Percentiles rank a stretch among this genome's conserved stretches.
Evolutionary conservation across 1,140 invertebrate species (phyloP).

Genomic region (Pogonomyrmex barbatus): DNA sequence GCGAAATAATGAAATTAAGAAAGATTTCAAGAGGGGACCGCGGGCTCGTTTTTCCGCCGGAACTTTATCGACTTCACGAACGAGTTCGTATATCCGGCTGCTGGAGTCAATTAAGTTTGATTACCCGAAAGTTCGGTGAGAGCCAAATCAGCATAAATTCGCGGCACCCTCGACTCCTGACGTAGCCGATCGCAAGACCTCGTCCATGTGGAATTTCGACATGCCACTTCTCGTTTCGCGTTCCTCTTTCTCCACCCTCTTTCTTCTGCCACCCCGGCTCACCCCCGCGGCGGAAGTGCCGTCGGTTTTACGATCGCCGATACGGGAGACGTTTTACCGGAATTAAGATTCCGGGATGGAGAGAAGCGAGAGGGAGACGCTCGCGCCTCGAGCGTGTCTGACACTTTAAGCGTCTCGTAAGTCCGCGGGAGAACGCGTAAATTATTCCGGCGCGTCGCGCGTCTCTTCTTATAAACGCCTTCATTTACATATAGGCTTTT

Average conservation of each 20-base stretch:
- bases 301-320: conserved; percentile 71
- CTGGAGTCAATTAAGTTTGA: conserved; percentile 78
- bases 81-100: conserved; percentile 49
- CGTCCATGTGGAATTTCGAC: conserved; percentile 26
- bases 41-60: conserved; percentile 3
- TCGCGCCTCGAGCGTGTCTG: conserved; percentile 6
- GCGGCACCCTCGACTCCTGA: conserved; percentile 28
- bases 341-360: conserved; percentile 70
- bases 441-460: conserved; percentile 58
- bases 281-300: conserved; percentile 3
- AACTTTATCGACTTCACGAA: conserved; percentile 59
- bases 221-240: conserved; percentile 3
- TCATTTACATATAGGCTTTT: conserved; percentile 56
- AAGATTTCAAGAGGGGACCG: background rate
- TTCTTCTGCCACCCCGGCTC: background rate
- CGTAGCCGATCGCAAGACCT: conserved; percentile 34
- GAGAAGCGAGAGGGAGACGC: background rate
- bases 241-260: background rate
- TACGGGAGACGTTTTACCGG: conserved; percentile 70
- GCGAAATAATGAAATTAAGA: conserved; percentile 1
- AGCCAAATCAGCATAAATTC: conserved; percentile 72
- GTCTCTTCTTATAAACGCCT: conserved; percentile 55
- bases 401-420: conserved; percentile 62
- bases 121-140: conserved; percentile 69
- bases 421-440: conserved; percentile 39